phyloP scores from a whole-genome alignment of 2,113 vertebrate genomes.

The Pluvialis apricaria region DNA sequence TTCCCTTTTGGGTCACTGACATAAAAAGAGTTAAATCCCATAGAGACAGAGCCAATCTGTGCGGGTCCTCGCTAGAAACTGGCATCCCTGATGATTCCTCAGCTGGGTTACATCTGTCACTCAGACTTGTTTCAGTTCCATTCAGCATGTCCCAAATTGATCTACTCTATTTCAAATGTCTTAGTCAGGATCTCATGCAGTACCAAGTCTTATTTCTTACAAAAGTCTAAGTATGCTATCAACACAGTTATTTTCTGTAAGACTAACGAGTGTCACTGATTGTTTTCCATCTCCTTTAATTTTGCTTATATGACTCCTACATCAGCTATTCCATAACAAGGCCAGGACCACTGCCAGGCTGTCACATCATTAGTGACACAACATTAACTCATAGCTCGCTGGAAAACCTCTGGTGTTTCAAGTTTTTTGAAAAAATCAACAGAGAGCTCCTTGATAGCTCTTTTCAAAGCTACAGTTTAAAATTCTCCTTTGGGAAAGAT shows the following conservation, averaged over 20 bases:
- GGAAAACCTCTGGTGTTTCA: background rate
- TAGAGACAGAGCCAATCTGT: background rate
- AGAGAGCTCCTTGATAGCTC: background rate
- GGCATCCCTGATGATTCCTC: background rate
- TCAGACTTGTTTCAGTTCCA: background rate
- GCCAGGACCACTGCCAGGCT: background rate
- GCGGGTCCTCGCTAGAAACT: background rate
- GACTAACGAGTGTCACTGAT: background rate
- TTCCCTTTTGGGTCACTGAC: background rate
- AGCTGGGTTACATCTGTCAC: background rate
- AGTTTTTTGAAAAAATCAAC: background rate
- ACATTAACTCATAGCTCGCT: background rate
- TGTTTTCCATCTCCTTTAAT: background rate
- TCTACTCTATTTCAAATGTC: background rate
- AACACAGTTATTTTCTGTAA: background rate
- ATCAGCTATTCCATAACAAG: background rate
- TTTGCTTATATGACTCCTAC: background rate
- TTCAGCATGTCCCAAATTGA: background rate
- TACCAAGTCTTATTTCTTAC: background rate
- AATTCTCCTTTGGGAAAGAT: background rate
- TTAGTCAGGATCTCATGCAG: background rate
- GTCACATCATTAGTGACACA: rapidly evolving
- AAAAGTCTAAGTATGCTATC: background rate
- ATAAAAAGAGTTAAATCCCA: background rate
- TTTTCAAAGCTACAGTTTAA: background rate